Evolutionary conservation across 2,888 invertebrate genomes (phyloP).

Genomic region (Chloroclysta siterata): DNA sequence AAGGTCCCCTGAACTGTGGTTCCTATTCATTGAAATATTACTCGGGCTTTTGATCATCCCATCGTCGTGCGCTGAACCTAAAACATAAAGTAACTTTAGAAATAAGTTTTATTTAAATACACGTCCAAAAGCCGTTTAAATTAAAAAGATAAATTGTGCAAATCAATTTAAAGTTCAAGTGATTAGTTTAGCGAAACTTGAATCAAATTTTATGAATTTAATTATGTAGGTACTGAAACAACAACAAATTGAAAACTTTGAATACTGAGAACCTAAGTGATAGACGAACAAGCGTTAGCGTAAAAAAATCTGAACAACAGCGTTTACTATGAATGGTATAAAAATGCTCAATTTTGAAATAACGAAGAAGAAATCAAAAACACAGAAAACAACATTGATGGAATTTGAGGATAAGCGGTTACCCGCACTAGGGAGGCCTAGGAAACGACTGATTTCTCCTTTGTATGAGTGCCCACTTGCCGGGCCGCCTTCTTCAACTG

Average conservation of each 20-base stretch:
- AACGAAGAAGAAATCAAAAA: constrained; percentile 49
- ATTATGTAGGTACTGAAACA: constrained; percentile 25
- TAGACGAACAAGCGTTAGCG: constrained; percentile 35
- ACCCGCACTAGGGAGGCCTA: constrained; percentile 87
- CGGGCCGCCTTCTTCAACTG: constrained; percentile 83
- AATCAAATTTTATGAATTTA: constrained; percentile 20
- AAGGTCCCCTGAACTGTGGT: constrained; percentile 89
- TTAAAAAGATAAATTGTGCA: constrained; percentile 36
- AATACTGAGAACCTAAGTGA: constrained; percentile 17
- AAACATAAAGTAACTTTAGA: constrained; percentile 44
- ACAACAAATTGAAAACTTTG: constrained; percentile 30
- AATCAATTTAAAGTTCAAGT: constrained; percentile 27
- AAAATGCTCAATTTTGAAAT: constrained; percentile 39
- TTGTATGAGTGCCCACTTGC: constrained; percentile 76
- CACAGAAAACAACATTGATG: constrained; percentile 62
- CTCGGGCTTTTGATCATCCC: constrained; percentile 93
- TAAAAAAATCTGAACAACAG: constrained; percentile 18
- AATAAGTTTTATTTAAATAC: constrained; percentile 8
- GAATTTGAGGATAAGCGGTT: constrained; percentile 69
- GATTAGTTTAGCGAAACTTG: neutral
- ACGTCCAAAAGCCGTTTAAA: constrained; percentile 42
- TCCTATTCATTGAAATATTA: constrained; percentile 91
- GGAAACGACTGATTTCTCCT: constrained; percentile 87
- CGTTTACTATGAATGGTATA: constrained; percentile 31
- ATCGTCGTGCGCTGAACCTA: constrained; percentile 72